Percentiles rank a stretch among this genome's conserved stretches.
These are phyloP conservation scores for Tympanuchus pallidicinctus DNA, from an alignment of 2,113 vertebrate genomes.

Conservation along the genomic window DNA sequence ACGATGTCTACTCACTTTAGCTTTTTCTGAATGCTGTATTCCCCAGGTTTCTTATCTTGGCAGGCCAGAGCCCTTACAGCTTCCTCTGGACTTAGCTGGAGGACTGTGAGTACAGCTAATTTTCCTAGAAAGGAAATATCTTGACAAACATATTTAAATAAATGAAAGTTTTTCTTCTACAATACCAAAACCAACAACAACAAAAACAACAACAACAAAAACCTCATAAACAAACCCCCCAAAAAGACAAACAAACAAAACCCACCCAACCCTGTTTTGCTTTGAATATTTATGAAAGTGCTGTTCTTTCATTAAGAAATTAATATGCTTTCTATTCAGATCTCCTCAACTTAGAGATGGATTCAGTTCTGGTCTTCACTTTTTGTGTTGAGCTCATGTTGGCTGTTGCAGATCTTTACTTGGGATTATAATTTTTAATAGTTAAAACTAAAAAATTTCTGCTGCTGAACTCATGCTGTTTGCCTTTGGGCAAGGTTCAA, in stretches of 20 bases:
- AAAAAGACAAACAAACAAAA: not conserved
- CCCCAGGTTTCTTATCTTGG: constrained; percentile 26
- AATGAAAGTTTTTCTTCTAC: not conserved
- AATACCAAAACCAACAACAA: not conserved
- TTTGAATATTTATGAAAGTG: not conserved
- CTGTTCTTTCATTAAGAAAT: not conserved
- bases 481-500: not conserved
- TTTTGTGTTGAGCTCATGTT: not conserved
- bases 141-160: not conserved
- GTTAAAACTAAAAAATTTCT: not conserved
- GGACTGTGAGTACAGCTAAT: not conserved
- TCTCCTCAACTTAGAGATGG: not conserved
- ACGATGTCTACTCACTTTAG: not conserved
- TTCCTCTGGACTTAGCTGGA: constrained; percentile 35
- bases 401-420: not conserved
- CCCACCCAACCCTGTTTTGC: not conserved
- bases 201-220: no score
- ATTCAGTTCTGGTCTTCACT: not conserved
- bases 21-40: not conserved
- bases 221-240: no score
- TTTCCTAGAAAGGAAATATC: constrained; percentile 31
- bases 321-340: not conserved
- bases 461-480: not conserved
- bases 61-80: not conserved
- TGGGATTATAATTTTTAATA: not conserved